Base-by-base conservation (phyloP, 2,888 invertebrate genomes). In the Temnothorax unifasciatus region DNA sequence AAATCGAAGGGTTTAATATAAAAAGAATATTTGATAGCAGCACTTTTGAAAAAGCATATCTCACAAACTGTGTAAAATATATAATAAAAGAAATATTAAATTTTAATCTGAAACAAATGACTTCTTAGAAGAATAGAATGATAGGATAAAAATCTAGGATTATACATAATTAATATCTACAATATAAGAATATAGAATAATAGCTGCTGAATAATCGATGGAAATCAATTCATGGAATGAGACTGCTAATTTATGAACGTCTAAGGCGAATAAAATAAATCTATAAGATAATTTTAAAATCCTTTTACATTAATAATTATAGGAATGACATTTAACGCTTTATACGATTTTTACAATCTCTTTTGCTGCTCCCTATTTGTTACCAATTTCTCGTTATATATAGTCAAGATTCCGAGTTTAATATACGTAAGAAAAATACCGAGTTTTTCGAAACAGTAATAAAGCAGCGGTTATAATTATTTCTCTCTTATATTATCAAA, bases 381-480 rank as follows among this genome's bases (percentile, higher is more conserved):
- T 34, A 21, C 44, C 57, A 25, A n/a, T 57, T 79, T 52, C n/a
- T 6, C 6, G 8, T 68, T 21, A 18, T 5, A 6, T 29, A 18
- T 57, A 21, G 3, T 54, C 21, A 15, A 50, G 15, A 21, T 29
- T 63, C 15, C 18, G 4, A 41, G 21, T 29, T 79, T 57, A 29
- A 47, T 1, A 8, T 57, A 47, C 13, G 2, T 44, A 54, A 77
- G 34, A 47, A 69, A 59, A 47, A 57, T 44, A 69, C 0, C 21
- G 44, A 66, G n/a, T 21, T 29, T 41, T n/a, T 61, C 52, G 15
- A 68, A 34, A 29, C 3, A 18, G 11, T 41, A 29, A 21, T 47
- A 69, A 71, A 59, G 25, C 29, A 47, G 4, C 59, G 52, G 3
- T 63, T n/a, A 47, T 63, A 50, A 61, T 75, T 52, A 52, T 76